A percentile compares a stretch with the other conserved stretches of the same genome.
These are phyloP conservation scores for Pseudolaguvia tuberculata DNA, from an alignment of 2,113 vertebrate species.

Conservation along the genomic window DNA sequence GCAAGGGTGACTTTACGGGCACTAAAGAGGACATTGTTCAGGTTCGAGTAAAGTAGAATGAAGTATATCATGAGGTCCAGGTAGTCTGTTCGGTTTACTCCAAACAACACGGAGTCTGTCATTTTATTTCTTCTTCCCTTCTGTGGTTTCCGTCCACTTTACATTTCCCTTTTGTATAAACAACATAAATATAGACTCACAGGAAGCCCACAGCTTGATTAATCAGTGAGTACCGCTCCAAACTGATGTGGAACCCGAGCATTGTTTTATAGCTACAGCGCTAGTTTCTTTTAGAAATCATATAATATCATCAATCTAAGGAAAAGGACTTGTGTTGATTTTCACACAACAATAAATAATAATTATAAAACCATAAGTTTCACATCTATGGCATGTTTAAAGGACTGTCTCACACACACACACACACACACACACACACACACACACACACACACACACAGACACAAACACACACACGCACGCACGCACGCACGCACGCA, in stretches of 20 bases:
- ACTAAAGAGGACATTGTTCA: conserved; percentile 37
- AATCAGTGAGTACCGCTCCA: background rate
- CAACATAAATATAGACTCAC: conserved; percentile 18
- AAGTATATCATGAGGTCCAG: conserved; percentile 38
- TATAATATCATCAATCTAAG: background rate
- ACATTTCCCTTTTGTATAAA: conserved; percentile 21
- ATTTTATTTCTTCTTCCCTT: conserved; percentile 20
- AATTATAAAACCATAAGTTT: no score
- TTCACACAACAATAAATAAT: no score
- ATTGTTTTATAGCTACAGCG: background rate
- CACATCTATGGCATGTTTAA: no score
- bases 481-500: no score
- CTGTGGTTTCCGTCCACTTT: conserved; percentile 35
- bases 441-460: no score
- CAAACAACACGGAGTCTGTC: conserved; percentile 33
- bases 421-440: no score
- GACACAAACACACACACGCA: no score
- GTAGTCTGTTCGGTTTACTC: conserved; percentile 44
- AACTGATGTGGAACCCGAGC: background rate
- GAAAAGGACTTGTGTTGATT: background rate
- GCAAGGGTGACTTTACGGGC: conserved; percentile 59
- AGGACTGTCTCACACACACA: no score
- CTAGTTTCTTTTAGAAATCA: background rate
- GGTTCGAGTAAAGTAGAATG: conserved; percentile 12
- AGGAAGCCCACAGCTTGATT: conserved; percentile 8